A percentile compares a stretch with the other conserved stretches of the same genome.
Conservation (phyloP, 2,113 vertebrate species). For the Eretmochelys imbricata region DNA sequence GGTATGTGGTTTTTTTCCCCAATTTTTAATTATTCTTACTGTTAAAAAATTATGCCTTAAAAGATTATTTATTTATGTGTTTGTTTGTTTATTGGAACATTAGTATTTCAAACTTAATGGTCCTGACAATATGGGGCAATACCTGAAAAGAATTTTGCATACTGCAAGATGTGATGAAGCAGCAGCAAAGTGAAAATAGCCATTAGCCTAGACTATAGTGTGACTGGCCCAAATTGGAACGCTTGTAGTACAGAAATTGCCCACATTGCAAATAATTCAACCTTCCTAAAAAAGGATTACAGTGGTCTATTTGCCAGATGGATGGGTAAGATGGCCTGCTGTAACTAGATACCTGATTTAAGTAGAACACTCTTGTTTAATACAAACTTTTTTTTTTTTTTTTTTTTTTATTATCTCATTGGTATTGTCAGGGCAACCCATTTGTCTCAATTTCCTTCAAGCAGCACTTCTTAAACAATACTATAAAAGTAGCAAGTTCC, state of each 20-base stretch:
- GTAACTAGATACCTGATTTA: slow-evolving; percentile 23
- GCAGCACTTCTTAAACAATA: neutral
- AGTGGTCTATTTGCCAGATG: neutral
- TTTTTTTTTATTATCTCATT: neutral
- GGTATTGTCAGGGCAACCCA: slow-evolving; percentile 39
- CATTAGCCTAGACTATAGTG: neutral
- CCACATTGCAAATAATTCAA: neutral
- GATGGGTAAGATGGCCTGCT: neutral
- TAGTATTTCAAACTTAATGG: neutral
- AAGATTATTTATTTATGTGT: too few species aligned
- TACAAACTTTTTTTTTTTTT: slow-evolving; percentile 37
- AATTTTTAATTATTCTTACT: neutral
- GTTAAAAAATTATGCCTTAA: neutral
- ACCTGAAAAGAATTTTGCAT: neutral
- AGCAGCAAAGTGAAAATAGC: slow-evolving; percentile 34
- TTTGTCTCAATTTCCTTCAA: slow-evolving; percentile 68
- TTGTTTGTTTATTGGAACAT: neutral
- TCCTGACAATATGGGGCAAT: neutral
- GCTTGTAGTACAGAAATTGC: slow-evolving; percentile 7
- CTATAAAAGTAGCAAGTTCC: slow-evolving; percentile 5
- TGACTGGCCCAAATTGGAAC: slow-evolving; percentile 21
- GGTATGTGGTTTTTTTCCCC: neutral
- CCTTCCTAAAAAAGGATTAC: neutral
- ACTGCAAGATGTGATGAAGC: neutral
- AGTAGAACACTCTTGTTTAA: slow-evolving; percentile 47